Evolutionary conservation across 2,797 vertebrate species (phyloP), one percentile per base, ranked within the genome.

Genomic region (Mallotus villosus): DNA sequence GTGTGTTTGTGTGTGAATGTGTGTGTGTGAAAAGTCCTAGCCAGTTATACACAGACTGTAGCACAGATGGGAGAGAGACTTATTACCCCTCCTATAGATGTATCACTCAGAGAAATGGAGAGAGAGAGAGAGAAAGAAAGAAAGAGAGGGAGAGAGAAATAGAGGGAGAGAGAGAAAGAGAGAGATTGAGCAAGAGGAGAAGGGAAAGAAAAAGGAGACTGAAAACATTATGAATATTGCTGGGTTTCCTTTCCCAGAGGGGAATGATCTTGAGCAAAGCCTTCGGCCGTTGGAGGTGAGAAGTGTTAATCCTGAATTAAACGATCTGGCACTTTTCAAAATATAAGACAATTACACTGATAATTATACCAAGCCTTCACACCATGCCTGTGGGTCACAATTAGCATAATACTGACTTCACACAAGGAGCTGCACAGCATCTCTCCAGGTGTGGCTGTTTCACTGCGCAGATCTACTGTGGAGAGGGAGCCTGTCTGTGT

Each of bases 291-390:
- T 91, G 81, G 86, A 92, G 87, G 90, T 91, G 86, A 92, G 90
- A 91, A 86, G 85, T 89, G 90, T 82, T 93, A 92, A 93, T 92
- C 89, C 89, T 81, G 89, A 92, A 89, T 90, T 92, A 93, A 93
- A 93, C 78, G 89, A 92, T 91, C 88, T 91, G 88, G 88, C 91
- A 92, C 91, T 93, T 93, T 92, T 90, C 91, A 93, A 93, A 93
- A 92, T 91, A 92, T 89, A 85, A 86, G 81, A 91, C 91, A 92
- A 92, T 93, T 93, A 92, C 88, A 90, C 78, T 83, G 90, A 92
- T 93, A 92, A 92, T 93, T 93, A 93, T 87, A 90, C 86, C 84
- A 82, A 87, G 91, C 86, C 82, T 91, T 86, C 88, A 87, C 89
- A 87, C 86, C 74, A 85, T 84, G 86, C 88, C 88, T 85, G 84